Conservation (phyloP, 2,797 vertebrate genomes). For the Gymnoscopelus microlampas region DNA sequence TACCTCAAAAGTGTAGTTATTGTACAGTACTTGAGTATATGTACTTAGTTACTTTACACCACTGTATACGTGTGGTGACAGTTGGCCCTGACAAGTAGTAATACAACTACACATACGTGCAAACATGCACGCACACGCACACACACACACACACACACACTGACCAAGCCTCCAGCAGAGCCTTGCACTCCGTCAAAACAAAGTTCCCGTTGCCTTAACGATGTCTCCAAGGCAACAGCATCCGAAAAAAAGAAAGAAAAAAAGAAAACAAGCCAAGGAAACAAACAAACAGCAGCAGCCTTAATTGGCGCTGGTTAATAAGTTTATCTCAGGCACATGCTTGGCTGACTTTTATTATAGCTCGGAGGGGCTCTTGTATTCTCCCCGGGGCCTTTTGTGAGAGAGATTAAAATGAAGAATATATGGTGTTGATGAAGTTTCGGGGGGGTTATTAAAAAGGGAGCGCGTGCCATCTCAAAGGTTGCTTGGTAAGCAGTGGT, state of each 20-base stretch:
- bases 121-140: no score
- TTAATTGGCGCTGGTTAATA: conserved; percentile 71
- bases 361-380: conserved; percentile 53
- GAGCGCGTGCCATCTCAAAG: no score
- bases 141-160: conserved; percentile 42
- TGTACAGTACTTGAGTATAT: no score
- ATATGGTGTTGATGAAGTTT: conserved; percentile 60
- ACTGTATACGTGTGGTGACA: no score
- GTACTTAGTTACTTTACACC: no score
- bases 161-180: conserved; percentile 60
- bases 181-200: no score
- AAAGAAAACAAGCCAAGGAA: no score
- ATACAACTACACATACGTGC: no score
- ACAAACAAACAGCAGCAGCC: conserved; percentile 49
- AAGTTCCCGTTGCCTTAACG: conserved; percentile 36
- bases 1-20: no score
- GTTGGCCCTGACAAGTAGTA: no score
- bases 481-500: no score
- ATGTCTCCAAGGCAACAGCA: conserved; percentile 56
- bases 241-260: conserved; percentile 26
- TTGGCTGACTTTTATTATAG: conserved; percentile 56
- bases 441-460: no score
- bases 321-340: conserved; percentile 68
- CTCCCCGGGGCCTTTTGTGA: conserved; percentile 48
- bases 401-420: conserved; percentile 53